Evolutionary conservation across 2,113 vertebrate species (phyloP).

Genomic region (Tachysurus fulvidraco): DNA sequence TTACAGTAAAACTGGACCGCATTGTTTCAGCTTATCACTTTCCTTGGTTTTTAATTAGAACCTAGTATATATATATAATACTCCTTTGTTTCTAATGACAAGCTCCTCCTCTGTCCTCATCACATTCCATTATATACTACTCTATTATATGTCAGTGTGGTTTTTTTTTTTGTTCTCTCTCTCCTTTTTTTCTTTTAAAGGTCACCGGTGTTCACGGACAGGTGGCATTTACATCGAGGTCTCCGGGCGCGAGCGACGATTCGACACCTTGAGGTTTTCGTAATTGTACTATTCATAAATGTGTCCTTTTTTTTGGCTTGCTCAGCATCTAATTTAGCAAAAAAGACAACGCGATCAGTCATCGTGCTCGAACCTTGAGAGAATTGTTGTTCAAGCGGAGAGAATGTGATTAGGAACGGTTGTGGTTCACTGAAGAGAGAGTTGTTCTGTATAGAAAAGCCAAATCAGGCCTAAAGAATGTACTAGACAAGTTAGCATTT

Average conservation of each 20-base stretch:
- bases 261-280: slow-evolving; percentile 4
- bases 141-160: slow-evolving; percentile 6
- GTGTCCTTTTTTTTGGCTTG: slow-evolving; percentile 16
- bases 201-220: slow-evolving; percentile 24
- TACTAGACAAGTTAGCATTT: neutral
- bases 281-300: slow-evolving; percentile 19
- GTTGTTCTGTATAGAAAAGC: neutral
- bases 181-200: slow-evolving; percentile 16
- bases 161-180: neutral
- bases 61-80: neutral
- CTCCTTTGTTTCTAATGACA: neutral
- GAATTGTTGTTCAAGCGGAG: neutral
- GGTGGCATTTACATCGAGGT: slow-evolving; percentile 29
- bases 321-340: slow-evolving; percentile 27
- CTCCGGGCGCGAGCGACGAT: slow-evolving; percentile 39
- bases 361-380: neutral
- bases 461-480: neutral
- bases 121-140: slow-evolving; percentile 13
- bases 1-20: slow-evolving; percentile 31
- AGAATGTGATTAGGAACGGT: slow-evolving; percentile 26
- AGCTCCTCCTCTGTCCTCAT: neutral
- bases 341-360: slow-evolving; percentile 34
- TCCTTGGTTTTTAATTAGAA: neutral
- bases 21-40: neutral
- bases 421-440: neutral